phyloP scores from a whole-genome alignment of 37 sponge, comb jelly and placozoan species.

The Mnemiopsis leidyi region DNA sequence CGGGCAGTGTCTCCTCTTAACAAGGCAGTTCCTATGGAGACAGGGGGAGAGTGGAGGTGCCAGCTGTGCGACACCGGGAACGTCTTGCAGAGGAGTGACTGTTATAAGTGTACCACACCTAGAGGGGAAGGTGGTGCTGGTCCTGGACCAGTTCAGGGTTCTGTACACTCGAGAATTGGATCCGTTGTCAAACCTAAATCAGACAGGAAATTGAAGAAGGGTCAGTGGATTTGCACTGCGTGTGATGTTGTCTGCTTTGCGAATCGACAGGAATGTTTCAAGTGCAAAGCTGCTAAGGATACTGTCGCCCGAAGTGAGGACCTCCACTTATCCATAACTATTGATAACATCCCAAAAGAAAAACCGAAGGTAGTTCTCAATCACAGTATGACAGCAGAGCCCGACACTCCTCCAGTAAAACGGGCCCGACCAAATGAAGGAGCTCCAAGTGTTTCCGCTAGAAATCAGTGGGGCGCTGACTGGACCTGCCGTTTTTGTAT shows the following conservation, averaged over 20 bases:
- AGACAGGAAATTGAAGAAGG: neutral
- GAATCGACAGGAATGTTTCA: neutral
- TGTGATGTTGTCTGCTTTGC: neutral
- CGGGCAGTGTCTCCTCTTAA: slow-evolving; percentile 15
- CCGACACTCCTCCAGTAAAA: neutral
- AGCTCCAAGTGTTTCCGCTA: neutral
- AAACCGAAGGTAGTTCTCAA: neutral
- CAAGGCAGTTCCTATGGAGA: neutral
- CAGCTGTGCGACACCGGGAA: neutral
- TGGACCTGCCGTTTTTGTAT: slow-evolving; percentile 7
- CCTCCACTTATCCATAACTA: neutral
- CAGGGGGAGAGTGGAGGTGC: slow-evolving; percentile 19
- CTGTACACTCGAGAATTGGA: neutral
- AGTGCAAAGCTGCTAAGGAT: neutral
- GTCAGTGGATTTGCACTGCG: neutral
- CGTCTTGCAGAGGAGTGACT: neutral
- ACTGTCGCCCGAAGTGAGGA: neutral
- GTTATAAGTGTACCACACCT: slow-evolving; percentile 44
- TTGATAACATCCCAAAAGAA: neutral
- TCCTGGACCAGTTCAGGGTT: neutral
- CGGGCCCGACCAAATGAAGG: neutral
- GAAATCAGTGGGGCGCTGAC: neutral
- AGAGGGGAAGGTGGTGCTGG: neutral
- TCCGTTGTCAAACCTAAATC: neutral
- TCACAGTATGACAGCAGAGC: neutral